A percentile compares a stretch with the other conserved stretches of the same genome.
Conservation (phyloP, 2,888 invertebrate genomes). For the Halocaridina rubra region DNA sequence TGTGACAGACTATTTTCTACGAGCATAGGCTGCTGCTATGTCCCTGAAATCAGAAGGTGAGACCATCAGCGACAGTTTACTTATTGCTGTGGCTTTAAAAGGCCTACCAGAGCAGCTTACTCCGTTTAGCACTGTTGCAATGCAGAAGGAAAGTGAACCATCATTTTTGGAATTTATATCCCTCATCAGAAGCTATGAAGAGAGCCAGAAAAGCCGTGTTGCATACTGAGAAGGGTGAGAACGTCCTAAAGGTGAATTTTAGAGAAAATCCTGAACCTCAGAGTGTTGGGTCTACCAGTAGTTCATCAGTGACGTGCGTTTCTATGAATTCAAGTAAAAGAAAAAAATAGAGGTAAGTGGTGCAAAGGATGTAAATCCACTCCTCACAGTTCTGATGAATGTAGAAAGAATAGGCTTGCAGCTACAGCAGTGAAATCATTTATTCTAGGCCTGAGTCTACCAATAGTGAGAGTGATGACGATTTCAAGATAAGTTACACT, state of each 20-base stretch:
- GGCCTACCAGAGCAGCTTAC: slow-evolving; percentile 9
- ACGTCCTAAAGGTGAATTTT: background rate
- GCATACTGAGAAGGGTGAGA: background rate
- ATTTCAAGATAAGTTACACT: background rate
- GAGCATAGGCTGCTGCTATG: slow-evolving; percentile 6
- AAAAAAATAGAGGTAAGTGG: background rate
- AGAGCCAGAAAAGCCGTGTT: no score
- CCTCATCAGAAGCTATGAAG: background rate
- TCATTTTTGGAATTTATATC: no score
- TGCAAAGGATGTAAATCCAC: slow-evolving; percentile 9
- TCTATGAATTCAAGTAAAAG: background rate
- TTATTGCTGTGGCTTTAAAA: no score
- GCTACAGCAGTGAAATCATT: no score
- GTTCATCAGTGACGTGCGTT: background rate
- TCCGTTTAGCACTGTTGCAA: slow-evolving; percentile 5
- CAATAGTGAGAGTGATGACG: background rate
- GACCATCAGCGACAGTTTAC: no score
- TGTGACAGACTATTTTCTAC: background rate
- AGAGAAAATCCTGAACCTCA: background rate
- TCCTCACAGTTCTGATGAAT: background rate
- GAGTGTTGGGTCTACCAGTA: no score
- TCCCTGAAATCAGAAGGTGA: slow-evolving; percentile 20
- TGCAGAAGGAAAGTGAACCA: background rate
- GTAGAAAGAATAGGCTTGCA: no score
- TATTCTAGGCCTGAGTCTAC: background rate